Base-by-base conservation (phyloP, 1,140 invertebrate species). In the Halictus rubicundus region DNA sequence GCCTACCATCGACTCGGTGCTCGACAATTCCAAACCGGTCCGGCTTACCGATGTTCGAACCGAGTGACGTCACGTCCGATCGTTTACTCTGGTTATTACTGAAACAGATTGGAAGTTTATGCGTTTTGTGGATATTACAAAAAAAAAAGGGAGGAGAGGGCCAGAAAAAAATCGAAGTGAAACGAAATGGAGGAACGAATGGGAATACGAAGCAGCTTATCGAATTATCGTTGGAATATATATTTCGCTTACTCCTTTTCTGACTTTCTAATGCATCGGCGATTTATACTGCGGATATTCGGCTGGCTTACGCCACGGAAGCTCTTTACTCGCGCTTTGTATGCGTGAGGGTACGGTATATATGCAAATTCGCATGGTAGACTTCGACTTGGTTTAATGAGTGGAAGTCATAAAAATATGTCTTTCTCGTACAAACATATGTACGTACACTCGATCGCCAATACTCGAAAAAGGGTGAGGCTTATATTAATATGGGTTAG, bases 51-150 rank as follows among this genome's bases (percentile, higher is more conserved):
- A 61, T 59, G 65, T 78, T 82, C 79, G 65, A 71, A 63, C 52
- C 79, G 65, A 86, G 75, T 88, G 82, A 88, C 83, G 82, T 86
- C 84, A 86, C 84, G 81, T 88, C 66, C 71, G 85, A 82, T 81
- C 87, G 82, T 88, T 85, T 88, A 78, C 79, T 68, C 54, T 73
- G 73, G 84, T 88, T 88, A 87, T 88, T 88, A 87, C 82, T 37
- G 80, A 83, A 88, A 86, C 82, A 81, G 84, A 88, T 88, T 87
- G 87, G 80, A 85, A 82, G 79, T 84, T 79, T 77, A 84, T 81
- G 73, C 83, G 81, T 86, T 78, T 79, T 72, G 70, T 68, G 61
- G 69, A 83, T 86, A 83, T 87, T 86, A 80, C 82, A 68, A 78
- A 83, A 63, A 59, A 37, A 71, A 59, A 46, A 10, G 49, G 1